A percentile compares a stretch with the other conserved stretches of the same genome.
phyloP scores from a whole-genome alignment of 2,797 vertebrate species.

The Chrosomus eos region DNA sequence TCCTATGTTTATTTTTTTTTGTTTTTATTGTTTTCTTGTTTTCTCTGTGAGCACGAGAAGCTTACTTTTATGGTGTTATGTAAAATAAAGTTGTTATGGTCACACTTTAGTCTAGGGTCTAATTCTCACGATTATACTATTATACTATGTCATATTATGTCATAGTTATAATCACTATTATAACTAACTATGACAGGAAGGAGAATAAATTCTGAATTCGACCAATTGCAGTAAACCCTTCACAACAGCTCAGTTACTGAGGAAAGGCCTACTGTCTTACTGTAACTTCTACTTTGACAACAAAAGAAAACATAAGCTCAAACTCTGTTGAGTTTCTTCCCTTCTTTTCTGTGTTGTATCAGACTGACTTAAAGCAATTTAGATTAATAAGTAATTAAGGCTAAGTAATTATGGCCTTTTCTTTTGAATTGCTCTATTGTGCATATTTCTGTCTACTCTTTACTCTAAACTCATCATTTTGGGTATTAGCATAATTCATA shows the following conservation, averaged over 20 bases:
- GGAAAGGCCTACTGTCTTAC: not conserved
- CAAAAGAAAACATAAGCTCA: constrained; percentile 45
- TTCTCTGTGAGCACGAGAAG: not conserved
- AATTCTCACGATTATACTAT: too few species aligned
- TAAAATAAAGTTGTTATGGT: not conserved
- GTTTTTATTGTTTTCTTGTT: not conserved
- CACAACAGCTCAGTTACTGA: not conserved
- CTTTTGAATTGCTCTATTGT: constrained; percentile 59
- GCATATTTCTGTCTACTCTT: constrained; percentile 41
- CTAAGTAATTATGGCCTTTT: constrained; percentile 56
- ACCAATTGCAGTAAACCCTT: not conserved
- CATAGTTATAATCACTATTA: too few species aligned
- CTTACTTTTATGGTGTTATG: not conserved
- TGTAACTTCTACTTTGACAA: constrained; percentile 52
- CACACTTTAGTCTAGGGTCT: too few species aligned
- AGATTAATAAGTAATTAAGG: constrained; percentile 73
- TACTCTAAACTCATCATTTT: constrained; percentile 57
- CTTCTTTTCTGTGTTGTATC: constrained; percentile 62
- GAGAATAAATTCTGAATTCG: constrained; percentile 12
- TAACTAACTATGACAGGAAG: not conserved
- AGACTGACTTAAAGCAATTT: constrained; percentile 71
- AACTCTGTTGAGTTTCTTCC: constrained; percentile 24
- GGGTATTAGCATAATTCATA: constrained; percentile 73
- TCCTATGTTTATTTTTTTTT: not conserved
- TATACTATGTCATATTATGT: too few species aligned